A percentile compares a stretch with the other conserved stretches of the same genome.
phyloP scores from a whole-genome alignment of 2,113 vertebrate genomes.

The Neomonachus schauinslandi region DNA sequence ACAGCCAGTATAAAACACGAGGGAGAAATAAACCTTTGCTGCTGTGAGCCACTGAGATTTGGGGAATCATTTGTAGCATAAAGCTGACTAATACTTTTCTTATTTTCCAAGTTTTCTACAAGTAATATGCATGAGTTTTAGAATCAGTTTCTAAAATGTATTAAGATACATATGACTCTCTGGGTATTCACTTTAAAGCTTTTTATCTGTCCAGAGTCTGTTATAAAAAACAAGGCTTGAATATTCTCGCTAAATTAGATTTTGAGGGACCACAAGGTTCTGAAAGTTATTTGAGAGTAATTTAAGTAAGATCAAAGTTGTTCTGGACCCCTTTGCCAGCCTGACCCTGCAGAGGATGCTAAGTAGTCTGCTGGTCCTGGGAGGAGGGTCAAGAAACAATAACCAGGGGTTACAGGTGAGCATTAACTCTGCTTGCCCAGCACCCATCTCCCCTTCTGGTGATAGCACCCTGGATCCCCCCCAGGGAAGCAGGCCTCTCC shows the following conservation, averaged over 20 bases:
- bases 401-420: not conserved
- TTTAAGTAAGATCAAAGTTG: not conserved
- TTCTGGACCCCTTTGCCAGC: not conserved
- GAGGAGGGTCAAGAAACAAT: not conserved
- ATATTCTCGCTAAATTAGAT: not conserved
- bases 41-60: not conserved
- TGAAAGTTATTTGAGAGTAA: not conserved
- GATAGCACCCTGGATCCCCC: not conserved
- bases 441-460: not conserved
- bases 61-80: not conserved
- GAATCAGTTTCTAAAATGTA: not conserved
- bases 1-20: fast-evolving
- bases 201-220: not conserved
- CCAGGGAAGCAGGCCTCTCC: not conserved
- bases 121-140: not conserved
- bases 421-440: not conserved
- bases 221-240: not conserved
- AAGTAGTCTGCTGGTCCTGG: not conserved
- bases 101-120: not conserved
- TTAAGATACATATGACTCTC: not conserved
- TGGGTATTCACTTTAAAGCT: not conserved
- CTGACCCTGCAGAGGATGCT: not conserved
- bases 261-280: not conserved
- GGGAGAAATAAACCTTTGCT: not conserved
- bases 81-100: not conserved